These are phyloP conservation scores for Dasysyrphus tricinctus DNA, from an alignment of 2,888 invertebrate genomes.

Conservation along the genomic window DNA sequence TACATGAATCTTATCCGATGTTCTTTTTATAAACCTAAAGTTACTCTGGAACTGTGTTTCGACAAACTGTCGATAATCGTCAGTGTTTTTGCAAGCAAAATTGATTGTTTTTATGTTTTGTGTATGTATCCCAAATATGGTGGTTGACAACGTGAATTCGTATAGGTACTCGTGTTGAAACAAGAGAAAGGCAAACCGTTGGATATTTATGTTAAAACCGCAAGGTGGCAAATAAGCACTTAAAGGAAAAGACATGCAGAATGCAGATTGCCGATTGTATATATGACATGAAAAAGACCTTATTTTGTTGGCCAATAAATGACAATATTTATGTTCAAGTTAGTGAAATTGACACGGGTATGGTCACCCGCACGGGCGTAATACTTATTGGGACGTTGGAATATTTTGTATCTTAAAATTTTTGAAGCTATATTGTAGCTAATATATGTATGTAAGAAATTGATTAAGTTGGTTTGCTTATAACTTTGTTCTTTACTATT, in stretches of 20 bases:
- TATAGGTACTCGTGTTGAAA: background rate
- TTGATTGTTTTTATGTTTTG: background rate
- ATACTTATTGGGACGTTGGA: background rate
- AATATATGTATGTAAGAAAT: no score
- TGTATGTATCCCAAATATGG: background rate
- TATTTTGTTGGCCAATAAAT: background rate
- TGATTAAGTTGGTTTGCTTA: no score
- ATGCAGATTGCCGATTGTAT: background rate
- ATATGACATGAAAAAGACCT: background rate
- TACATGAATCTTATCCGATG: background rate
- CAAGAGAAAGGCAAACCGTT: slow-evolving; percentile 33
- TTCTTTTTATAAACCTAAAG: background rate
- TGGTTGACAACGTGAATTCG: slow-evolving; percentile 1
- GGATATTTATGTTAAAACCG: slow-evolving; percentile 9
- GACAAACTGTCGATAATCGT: background rate
- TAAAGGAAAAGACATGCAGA: background rate
- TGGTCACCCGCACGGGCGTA: background rate
- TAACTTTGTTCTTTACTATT: no score
- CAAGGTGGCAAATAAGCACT: background rate
- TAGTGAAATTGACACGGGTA: background rate
- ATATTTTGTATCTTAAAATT: no score
- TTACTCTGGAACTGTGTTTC: background rate
- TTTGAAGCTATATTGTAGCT: no score
- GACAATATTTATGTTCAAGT: background rate
- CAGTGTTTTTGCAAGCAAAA: background rate